A percentile compares a stretch with the other conserved stretches of the same genome.
Evolutionary conservation across 2,113 vertebrate species (phyloP).

Genomic region (Cavia aperea): DNA sequence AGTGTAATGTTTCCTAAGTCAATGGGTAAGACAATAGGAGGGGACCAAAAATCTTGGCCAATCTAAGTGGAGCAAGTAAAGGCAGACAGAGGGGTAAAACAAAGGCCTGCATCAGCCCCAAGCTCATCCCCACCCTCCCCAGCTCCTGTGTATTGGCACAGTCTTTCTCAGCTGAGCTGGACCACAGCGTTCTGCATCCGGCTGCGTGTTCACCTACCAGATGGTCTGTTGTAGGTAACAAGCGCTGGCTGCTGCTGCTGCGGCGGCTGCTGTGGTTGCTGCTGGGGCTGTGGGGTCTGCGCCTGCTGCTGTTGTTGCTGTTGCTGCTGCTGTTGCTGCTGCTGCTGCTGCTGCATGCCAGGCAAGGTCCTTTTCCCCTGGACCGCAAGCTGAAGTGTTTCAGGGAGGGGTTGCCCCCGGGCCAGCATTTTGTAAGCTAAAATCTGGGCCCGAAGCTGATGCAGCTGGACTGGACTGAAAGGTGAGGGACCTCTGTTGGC

Average conservation of each 20-base stretch:
- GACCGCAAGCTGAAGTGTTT: slow-evolving; percentile 96
- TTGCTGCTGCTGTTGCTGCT: background rate
- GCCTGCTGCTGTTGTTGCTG: slow-evolving; percentile 12
- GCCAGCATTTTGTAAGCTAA: slow-evolving; percentile 97
- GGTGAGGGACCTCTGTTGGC: slow-evolving; percentile 88
- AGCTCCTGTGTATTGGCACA: background rate
- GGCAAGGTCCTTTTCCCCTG: slow-evolving; percentile 96
- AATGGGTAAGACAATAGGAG: background rate
- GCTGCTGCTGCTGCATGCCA: slow-evolving; percentile 87
- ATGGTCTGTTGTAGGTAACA: slow-evolving; percentile 83
- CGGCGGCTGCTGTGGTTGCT: slow-evolving; percentile 51
- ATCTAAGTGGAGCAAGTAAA: background rate
- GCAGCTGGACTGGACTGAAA: slow-evolving; percentile 94
- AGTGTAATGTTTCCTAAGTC: background rate
- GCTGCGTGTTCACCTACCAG: slow-evolving; percentile 79
- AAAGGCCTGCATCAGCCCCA: background rate
- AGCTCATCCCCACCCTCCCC: too few relatives aligned
- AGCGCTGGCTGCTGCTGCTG: slow-evolving; percentile 71
- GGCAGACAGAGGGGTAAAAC: accelerated
- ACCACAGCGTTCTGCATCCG: background rate
- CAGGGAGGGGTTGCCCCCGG: slow-evolving; percentile 93
- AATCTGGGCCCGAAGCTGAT: slow-evolving; percentile 97
- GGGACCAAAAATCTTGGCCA: background rate
- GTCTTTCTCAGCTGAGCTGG: background rate
- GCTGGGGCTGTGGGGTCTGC: background rate